A percentile compares a stretch with the other conserved stretches of the same genome.
These are phyloP conservation scores for Hemichromis elongatus DNA, from an alignment of 2,113 vertebrate genomes.

Conservation along the genomic window DNA sequence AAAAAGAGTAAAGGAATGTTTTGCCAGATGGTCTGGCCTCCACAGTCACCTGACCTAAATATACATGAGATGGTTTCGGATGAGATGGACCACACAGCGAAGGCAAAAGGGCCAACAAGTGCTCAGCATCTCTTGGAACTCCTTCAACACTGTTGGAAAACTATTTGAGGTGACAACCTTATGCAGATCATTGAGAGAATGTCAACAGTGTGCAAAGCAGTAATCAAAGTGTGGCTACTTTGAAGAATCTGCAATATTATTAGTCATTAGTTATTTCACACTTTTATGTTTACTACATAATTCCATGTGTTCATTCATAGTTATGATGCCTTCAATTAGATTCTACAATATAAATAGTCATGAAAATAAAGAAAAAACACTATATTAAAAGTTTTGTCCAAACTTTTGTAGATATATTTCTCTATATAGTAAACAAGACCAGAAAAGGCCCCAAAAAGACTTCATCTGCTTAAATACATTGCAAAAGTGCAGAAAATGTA, in stretches of 20 bases:
- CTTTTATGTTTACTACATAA: neutral
- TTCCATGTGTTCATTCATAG: neutral
- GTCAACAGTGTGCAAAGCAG: neutral
- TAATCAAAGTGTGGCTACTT: fast-evolving
- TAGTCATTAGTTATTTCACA: neutral
- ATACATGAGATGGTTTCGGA: neutral
- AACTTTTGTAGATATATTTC: neutral
- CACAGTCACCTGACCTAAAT: neutral
- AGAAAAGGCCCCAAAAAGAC: neutral
- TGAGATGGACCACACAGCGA: neutral
- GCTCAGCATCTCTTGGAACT: neutral
- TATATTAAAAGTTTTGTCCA: neutral
- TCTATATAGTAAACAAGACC: neutral
- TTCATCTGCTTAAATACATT: neutral
- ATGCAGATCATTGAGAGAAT: fast-evolving
- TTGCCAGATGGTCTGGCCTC: neutral
- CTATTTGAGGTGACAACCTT: neutral
- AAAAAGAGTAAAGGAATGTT: neutral
- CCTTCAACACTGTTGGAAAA: neutral
- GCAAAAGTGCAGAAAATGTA: neutral
- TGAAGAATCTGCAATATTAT: fast-evolving
- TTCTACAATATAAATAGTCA: neutral
- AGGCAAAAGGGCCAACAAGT: fast-evolving
- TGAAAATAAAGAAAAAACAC: neutral
- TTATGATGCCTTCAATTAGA: neutral